Percentiles rank a stretch among this genome's conserved stretches.
Evolutionary conservation across 2,113 vertebrate species (phyloP).

Genomic region (Mormyrus lacerda): DNA sequence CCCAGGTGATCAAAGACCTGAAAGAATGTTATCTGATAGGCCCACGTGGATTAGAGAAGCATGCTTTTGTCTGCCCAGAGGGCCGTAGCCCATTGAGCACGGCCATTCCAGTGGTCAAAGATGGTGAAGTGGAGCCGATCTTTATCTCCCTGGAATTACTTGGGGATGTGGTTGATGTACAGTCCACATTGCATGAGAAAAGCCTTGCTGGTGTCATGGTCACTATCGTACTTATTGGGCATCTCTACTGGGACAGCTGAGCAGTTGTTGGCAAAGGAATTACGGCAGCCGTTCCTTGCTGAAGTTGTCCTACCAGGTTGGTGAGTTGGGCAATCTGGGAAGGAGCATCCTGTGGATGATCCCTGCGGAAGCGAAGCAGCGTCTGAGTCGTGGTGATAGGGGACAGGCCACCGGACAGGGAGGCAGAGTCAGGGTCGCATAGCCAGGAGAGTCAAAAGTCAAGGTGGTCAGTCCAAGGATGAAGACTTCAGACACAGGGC

Average conservation of each 20-base stretch:
- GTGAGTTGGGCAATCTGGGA: not conserved
- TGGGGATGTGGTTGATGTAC: not conserved
- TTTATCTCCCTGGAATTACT: not conserved
- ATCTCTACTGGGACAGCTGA: not conserved
- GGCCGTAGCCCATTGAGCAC: too few species aligned
- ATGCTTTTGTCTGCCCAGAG: not conserved
- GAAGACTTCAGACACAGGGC: too few species aligned
- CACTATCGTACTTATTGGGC: not conserved
- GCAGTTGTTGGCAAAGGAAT: not conserved
- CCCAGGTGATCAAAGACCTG: too few species aligned
- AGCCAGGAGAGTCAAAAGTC: too few species aligned
- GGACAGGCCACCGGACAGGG: too few species aligned
- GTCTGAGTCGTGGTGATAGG: too few species aligned
- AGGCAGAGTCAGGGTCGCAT: too few species aligned
- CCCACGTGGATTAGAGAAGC: too few species aligned
- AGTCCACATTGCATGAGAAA: not conserved
- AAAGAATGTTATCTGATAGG: too few species aligned
- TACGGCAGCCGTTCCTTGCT: not conserved
- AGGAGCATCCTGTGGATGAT: not conserved
- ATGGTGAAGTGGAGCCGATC: not conserved
- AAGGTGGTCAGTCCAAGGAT: too few species aligned
- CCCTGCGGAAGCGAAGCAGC: too few species aligned
- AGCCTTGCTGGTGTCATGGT: not conserved
- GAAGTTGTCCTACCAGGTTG: not conserved
- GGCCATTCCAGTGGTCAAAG: too few species aligned